A percentile compares a stretch with the other conserved stretches of the same genome.
Evolutionary conservation across 2,113 vertebrate genomes (phyloP).

Genomic region (Ceyx cyanopectus): DNA sequence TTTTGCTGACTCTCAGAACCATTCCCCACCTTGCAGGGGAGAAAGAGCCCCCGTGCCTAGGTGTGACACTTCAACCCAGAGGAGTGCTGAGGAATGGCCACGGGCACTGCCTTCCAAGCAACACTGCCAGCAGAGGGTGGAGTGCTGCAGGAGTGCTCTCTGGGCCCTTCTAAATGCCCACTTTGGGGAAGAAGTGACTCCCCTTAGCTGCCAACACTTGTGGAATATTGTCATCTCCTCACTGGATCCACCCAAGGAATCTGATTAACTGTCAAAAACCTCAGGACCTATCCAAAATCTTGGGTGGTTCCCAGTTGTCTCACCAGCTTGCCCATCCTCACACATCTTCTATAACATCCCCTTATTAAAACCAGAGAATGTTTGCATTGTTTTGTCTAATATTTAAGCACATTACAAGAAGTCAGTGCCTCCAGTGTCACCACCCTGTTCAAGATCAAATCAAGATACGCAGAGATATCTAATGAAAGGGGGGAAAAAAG

Average conservation of each 20-base stretch:
- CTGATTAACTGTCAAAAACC: not conserved
- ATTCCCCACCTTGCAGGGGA: not conserved
- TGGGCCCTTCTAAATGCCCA: not conserved
- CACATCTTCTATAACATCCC: not conserved
- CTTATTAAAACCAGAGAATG: not conserved
- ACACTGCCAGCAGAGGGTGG: not conserved
- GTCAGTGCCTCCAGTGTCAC: not conserved
- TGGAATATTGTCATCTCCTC: not conserved
- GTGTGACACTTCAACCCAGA: not conserved
- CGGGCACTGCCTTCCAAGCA: not conserved
- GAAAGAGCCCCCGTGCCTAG: not conserved
- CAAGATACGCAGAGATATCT: not conserved
- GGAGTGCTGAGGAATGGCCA: not conserved
- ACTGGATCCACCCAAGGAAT: not conserved
- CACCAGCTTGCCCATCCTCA: not conserved
- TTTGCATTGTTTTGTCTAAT: not conserved
- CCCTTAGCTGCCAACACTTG: not conserved
- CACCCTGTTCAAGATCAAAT: not conserved
- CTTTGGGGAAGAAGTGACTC: not conserved
- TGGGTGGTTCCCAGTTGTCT: not conserved
- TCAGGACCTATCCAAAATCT: not conserved
- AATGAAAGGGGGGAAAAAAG: not conserved
- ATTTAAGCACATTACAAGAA: not conserved
- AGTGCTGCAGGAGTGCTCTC: not conserved
- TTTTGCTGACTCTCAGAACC: not conserved